Evolutionary conservation across 2,888 invertebrate species (phyloP), one percentile per base, ranked within the genome.

Genomic region (Noctua janthe): DNA sequence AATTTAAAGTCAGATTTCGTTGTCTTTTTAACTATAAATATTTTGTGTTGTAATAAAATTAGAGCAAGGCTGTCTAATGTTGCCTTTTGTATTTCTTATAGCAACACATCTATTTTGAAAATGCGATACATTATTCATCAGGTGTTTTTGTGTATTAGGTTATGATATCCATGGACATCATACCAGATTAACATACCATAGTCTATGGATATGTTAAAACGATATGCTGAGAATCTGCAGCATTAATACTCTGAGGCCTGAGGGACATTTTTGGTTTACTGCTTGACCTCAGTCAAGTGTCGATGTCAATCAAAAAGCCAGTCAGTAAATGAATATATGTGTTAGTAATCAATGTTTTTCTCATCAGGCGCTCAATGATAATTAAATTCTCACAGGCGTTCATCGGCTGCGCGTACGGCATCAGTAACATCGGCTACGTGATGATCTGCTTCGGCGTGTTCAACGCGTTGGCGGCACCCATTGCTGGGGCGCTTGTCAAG

Each of bases 361-460:
- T 39, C 29, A 71, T 11, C n/a, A 64, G 71, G 49, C 71, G n/a
- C 10, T 62, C 17, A 62, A 5, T 29, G 62, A 15, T 29, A 29
- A 29, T 17, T 15, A 0, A 29, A 62, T 35, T 64, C 3, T 17
- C 35, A 17, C 95, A 99, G 98, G 98, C 98, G 1, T 99, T 98
- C 92, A 98, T 99, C 0, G 98, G 98, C 0, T 99, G 99, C 90
- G 98, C 98, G 0, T 98, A 98, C 98, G 98, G 99, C 2, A 98
- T 99, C 87, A 98, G 98, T 87, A 98, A 99, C 94, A 99, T 99
- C 75, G 99, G 99, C 1, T 99, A 98, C 93, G 99, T 99, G 76
- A 98, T 99, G 98, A 99, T 99, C 85, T 99, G 99, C 93, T 99
- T 99, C 93, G 99, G 99, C 0, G 97, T 98, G 13, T 98, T 98